These are phyloP conservation scores for Hippopotamyrus pictus DNA, from an alignment of 2,797 vertebrate genomes.

Conservation along the genomic window DNA sequence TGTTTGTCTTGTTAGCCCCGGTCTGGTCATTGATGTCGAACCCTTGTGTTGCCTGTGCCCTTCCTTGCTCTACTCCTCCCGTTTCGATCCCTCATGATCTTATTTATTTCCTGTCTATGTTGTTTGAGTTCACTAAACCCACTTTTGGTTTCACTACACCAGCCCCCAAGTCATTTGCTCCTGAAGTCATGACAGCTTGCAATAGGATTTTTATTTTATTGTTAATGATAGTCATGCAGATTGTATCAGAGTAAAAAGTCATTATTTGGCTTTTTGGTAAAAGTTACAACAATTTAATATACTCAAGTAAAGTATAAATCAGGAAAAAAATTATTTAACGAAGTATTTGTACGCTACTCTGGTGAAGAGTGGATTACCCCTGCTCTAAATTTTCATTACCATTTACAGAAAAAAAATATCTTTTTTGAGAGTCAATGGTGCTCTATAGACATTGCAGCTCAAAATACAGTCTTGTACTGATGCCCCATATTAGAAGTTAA, in stretches of 20 bases:
- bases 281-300: neutral
- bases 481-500: slow-evolving; percentile 16
- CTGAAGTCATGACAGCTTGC: neutral
- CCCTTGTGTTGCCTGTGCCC: neutral
- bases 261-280: neutral
- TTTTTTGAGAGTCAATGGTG: neutral
- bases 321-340: neutral
- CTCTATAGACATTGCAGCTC: neutral
- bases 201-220: neutral
- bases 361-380: neutral
- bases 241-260: neutral
- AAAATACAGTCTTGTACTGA: neutral
- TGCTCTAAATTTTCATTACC: neutral
- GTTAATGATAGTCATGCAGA: neutral
- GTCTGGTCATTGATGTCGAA: neutral
- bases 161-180: neutral
- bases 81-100: neutral
- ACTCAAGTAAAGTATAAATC: neutral
- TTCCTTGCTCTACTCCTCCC: neutral
- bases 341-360: neutral
- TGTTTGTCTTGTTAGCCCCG: neutral
- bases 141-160: neutral
- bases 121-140: neutral
- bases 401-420: neutral
- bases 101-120: neutral